Evolutionary conservation across 2,797 vertebrate species (phyloP), one percentile per base, ranked within the genome.

Genomic region (Alectoris magna): DNA sequence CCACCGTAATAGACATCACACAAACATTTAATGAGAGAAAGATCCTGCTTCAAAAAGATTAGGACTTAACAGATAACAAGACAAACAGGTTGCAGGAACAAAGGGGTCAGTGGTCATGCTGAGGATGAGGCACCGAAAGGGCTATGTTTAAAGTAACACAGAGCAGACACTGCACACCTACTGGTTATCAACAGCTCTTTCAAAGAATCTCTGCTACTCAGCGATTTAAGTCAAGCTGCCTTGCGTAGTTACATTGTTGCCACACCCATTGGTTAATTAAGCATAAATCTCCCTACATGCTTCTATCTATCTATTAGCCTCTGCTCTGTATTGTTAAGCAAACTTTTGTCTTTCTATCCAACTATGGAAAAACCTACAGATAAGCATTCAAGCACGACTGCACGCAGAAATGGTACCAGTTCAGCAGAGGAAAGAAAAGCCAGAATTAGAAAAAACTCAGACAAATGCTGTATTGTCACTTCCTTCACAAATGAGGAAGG

Each of bases 321-420:
- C 73, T 93, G 36, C n/a, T 68, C 79, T 43, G 21, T 36, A 22
- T 5, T 29, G 19, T 71, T 95, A 94, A 93, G 84, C 68, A 91
- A 90, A 88, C 16, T 60, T 76, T 68, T 59, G 29, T 15, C 64
- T 73, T 88, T 76, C 77, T 76, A 9, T 11, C 63, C 70, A 92
- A 51, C 60, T 36, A 83, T 29, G 56, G 71, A 93, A 64, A 56
- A 91, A 87, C 22, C 6, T 1, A 81, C 23, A 92, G 72, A 44
- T 43, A 89, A 81, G 73, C 36, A 49, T 22, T 84, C 67, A 82
- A 56, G 64, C 41, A 56, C 8, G 49, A 81, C 56, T 36, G 38
- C 34, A 36, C 26, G 41, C 53, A 91, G 51, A 87, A 79, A 11
- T 19, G 51, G 38, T 31, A 76, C 51, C 48, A 60, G 48, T 53